phyloP scores from a whole-genome alignment of 1,140 invertebrate species.

The Ladona fulva region DNA sequence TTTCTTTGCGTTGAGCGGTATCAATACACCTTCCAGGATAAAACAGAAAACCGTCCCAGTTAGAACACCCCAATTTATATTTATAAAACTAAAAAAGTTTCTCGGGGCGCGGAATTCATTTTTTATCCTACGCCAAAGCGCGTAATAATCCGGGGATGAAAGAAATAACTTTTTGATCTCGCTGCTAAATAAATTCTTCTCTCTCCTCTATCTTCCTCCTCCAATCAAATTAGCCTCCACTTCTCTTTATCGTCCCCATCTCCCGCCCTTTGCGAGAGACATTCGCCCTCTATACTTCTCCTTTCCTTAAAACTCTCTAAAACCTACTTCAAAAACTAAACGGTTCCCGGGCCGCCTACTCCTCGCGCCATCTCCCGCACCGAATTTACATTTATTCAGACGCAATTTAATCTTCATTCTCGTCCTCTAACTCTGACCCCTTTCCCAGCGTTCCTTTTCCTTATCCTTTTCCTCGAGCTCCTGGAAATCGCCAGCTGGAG shows the following conservation, averaged over 20 bases:
- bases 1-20: too few species aligned
- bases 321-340: not conserved
- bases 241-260: not conserved
- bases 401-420: conserved; percentile 7
- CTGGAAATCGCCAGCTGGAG: conserved; percentile 7
- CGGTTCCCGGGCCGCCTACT: too few species aligned
- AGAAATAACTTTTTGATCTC: not conserved
- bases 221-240: not conserved
- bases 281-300: not conserved
- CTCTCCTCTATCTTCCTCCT: not conserved
- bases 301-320: not conserved
- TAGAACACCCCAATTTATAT: too few species aligned
- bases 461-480: not conserved
- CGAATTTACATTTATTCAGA: conserved; percentile 3
- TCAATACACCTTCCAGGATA: too few species aligned
- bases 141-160: not conserved
- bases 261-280: not conserved
- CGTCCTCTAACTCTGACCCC: not conserved
- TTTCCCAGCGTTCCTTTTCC: not conserved
- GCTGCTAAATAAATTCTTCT: not conserved
- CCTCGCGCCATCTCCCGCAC: not conserved
- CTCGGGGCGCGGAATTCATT: too few species aligned
- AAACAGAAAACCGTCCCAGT: too few species aligned
- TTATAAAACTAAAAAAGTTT: too few species aligned
- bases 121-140: not conserved